These are phyloP conservation scores for Dinoponera quadriceps DNA, from an alignment of 1,140 invertebrate species.

Conservation along the genomic window DNA sequence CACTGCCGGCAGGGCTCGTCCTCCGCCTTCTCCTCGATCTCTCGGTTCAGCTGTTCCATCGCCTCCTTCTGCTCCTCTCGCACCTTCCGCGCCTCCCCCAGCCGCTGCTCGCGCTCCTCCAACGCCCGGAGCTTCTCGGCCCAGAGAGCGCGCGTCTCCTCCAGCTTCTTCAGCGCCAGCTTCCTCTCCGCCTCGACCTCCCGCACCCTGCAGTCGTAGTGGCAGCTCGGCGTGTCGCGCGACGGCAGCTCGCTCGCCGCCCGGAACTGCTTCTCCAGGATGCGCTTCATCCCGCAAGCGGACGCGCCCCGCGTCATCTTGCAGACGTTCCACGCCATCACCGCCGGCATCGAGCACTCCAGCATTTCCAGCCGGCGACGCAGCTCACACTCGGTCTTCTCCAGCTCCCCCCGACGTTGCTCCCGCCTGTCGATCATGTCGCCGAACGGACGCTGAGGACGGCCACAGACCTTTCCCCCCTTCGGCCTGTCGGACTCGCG, in stretches of 20 bases:
- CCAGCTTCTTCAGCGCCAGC: conserved; percentile 66
- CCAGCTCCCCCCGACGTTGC: conserved; percentile 86
- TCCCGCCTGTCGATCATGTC: conserved; percentile 87
- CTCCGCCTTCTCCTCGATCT: no score
- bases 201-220: conserved; percentile 76
- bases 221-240: conserved; percentile 73
- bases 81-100: conserved; percentile 69
- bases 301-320: conserved; percentile 64
- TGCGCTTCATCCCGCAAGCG: conserved; percentile 34
- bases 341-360: conserved; percentile 88
- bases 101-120: conserved; percentile 58
- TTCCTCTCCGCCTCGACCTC: conserved; percentile 78
- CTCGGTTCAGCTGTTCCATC: conserved; percentile 63
- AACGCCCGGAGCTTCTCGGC: conserved; percentile 69
- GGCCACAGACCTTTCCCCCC: no score
- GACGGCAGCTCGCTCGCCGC: conserved; percentile 58
- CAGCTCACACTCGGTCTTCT: conserved; percentile 87
- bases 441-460: conserved; percentile 72
- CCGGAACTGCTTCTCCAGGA: conserved; percentile 75
- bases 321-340: conserved; percentile 88
- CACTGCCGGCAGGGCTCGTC: conserved; percentile 67
- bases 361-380: conserved; percentile 87
- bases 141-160: conserved; percentile 74
- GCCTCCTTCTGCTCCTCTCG: conserved; percentile 62
- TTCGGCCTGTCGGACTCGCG: no score